Evolutionary conservation across 2,888 invertebrate species (phyloP).

Genomic region (Andrena bucephala): DNA sequence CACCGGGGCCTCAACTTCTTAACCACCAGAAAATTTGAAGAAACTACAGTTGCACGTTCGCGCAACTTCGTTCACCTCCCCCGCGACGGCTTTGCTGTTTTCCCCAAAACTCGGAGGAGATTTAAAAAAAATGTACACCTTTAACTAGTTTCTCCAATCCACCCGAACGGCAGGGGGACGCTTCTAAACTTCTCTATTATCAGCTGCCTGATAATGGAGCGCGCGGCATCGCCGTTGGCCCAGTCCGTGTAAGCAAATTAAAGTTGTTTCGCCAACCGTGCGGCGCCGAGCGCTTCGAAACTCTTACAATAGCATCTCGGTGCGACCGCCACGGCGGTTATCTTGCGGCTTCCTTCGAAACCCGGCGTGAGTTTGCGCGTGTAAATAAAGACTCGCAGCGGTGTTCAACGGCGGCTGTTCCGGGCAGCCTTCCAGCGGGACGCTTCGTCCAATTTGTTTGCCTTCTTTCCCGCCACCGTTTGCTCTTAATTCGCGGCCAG

Average conservation of each 20-base stretch:
- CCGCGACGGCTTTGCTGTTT: neutral
- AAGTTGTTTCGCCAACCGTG: conserved; percentile 27
- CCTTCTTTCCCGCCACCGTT: conserved; percentile 41
- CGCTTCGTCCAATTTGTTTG: conserved; percentile 56
- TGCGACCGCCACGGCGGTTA: conserved; percentile 26
- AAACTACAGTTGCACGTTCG: neutral
- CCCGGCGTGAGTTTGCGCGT: conserved; percentile 34
- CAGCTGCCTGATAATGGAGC: conserved; percentile 26
- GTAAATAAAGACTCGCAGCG: conserved; percentile 52
- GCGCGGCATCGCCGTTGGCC: conserved; percentile 1
- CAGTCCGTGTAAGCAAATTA: conserved; percentile 48
- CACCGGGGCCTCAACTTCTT: neutral
- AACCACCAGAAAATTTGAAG: neutral
- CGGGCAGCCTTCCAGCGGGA: conserved; percentile 57
- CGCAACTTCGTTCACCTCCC: neutral
- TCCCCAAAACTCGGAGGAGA: neutral
- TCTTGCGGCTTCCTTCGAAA: conserved; percentile 44
- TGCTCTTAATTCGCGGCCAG: conserved; percentile 31
- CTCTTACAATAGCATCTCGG: conserved; percentile 35
- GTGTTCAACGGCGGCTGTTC: conserved; percentile 37
- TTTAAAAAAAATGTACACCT: conserved; percentile 24
- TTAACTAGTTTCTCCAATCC: no score
- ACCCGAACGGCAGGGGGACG: neutral
- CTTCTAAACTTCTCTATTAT: conserved; percentile 47
- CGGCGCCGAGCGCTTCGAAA: conserved; percentile 26